Base-by-base conservation (phyloP, 2,888 invertebrate genomes). In the Dryobotodes eremita region DNA sequence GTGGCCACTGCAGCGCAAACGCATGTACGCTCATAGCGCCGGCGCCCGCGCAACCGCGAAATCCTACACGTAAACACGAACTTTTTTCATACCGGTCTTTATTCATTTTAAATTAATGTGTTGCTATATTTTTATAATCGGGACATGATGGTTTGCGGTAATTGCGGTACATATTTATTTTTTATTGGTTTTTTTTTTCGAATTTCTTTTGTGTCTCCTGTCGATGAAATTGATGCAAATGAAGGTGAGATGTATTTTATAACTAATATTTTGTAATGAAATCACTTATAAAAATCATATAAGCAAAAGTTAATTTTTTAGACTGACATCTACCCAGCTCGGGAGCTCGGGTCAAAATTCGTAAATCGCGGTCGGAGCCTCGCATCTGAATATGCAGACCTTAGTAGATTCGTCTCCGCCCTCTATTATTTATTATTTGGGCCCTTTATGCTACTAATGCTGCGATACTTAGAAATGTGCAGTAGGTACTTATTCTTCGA, bases 221-320 rank as follows among this genome's bases (percentile, higher is more conserved):
- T 94, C 79, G 92, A 94, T 90, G 95, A 96, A 93, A 94, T 95
- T 89, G 95, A 94, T 82, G 90, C 92, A 68, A 95, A 95, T 86
- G 96, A 97, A 90, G 96, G 96, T 97, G 89, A 94, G 95, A 84
- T 83, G 55, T 79, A 57, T 72, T 65, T 84, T 78, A 20, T 53
- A 71, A 84, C 17, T 50, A 69, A 15, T 57, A 42, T 50, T 42
- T 42, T 55, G 3, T 13, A 36, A 75, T 20, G 1, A 31, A 42
- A 74, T n/a, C 0, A 2, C 13, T 11, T 31, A 46, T 10, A 42
- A 36, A 46, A 36, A 23, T 36, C 1, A 26, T 1, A 8, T 17
- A 5, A 57, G 11, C 20, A 36, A 10, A n/a, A 7, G 1, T 48
- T 17, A 7, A 48, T 55, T 81, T 48, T 36, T 13, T n/a, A 31